These are phyloP conservation scores for Augochlorella aurata DNA, from an alignment of 2,888 invertebrate species.

Conservation along the genomic window DNA sequence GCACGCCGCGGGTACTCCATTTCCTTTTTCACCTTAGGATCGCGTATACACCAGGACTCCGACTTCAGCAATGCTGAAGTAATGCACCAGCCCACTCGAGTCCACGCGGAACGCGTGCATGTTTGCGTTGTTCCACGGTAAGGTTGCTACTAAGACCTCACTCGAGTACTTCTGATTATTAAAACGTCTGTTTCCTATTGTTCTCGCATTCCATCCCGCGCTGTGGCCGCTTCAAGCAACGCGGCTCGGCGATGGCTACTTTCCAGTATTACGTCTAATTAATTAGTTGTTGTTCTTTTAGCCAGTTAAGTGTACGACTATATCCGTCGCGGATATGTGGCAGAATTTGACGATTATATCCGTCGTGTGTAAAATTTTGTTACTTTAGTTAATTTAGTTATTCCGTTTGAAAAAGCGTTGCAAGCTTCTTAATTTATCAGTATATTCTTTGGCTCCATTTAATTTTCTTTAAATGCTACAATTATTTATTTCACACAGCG, in stretches of 20 bases:
- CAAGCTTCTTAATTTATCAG: too few species aligned
- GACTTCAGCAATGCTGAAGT: constrained; percentile 25
- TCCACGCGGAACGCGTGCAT: not conserved
- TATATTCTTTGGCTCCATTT: too few species aligned
- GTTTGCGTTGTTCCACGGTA: not conserved
- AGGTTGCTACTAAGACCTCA: not conserved
- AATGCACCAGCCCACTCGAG: constrained; percentile 15
- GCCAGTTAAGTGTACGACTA: too few species aligned
- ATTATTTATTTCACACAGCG: too few species aligned
- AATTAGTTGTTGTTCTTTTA: not conserved
- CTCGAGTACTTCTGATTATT: constrained; percentile 8
- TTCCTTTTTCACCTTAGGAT: constrained; percentile 24
- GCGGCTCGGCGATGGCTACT: not conserved
- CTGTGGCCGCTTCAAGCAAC: not conserved
- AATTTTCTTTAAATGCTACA: too few species aligned
- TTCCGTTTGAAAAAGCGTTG: too few species aligned
- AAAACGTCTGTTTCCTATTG: not conserved
- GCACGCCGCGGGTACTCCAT: constrained; percentile 38
- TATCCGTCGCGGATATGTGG: too few species aligned
- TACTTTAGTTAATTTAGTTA: too few species aligned
- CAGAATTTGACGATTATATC: too few species aligned
- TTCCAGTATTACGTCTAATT: not conserved
- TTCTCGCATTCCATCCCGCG: not conserved
- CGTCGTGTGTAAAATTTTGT: too few species aligned
- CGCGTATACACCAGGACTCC: constrained; percentile 20